phyloP scores from a whole-genome alignment of 2,113 vertebrate species.

The Poeciliopsis prolifica region DNA sequence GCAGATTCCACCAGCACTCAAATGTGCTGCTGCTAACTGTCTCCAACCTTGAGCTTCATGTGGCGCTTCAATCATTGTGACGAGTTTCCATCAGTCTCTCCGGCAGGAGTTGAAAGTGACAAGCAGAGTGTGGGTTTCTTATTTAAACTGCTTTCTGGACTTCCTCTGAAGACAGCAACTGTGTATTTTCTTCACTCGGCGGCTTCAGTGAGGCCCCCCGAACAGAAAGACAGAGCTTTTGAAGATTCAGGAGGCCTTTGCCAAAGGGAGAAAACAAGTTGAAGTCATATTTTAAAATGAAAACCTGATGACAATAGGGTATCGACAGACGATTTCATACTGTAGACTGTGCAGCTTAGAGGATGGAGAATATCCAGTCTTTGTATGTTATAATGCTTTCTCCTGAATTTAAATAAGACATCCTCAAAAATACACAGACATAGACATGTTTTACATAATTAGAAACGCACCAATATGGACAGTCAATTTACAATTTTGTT shows the following conservation, averaged over 20 bases:
- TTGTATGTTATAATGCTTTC: background rate
- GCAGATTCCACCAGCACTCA: slow-evolving; percentile 42
- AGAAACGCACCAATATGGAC: background rate
- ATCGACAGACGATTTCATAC: slow-evolving; percentile 29
- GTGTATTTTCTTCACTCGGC: slow-evolving; percentile 23
- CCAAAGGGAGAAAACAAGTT: slow-evolving; percentile 32
- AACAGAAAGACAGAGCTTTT: slow-evolving; percentile 21
- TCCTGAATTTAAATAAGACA: background rate
- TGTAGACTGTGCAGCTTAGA: background rate
- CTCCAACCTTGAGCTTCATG: slow-evolving; percentile 25
- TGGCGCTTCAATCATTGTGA: slow-evolving; percentile 36
- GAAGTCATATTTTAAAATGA: slow-evolving; percentile 14
- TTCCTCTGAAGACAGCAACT: slow-evolving; percentile 23
- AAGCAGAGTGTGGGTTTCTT: slow-evolving; percentile 25
- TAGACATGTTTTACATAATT: background rate
- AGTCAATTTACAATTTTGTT: background rate
- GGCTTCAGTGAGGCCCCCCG: slow-evolving; percentile 1
- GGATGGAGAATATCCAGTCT: background rate
- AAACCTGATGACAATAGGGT: slow-evolving; percentile 41
- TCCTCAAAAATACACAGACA: background rate
- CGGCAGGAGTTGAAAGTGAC: slow-evolving; percentile 41
- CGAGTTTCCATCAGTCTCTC: slow-evolving; percentile 43
- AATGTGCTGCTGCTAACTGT: slow-evolving; percentile 40
- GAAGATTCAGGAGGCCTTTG: slow-evolving; percentile 6
- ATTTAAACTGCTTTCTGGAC: slow-evolving; percentile 26